phyloP scores from a whole-genome alignment of 1,140 invertebrate genomes.

The Aphaenogaster floridana region DNA sequence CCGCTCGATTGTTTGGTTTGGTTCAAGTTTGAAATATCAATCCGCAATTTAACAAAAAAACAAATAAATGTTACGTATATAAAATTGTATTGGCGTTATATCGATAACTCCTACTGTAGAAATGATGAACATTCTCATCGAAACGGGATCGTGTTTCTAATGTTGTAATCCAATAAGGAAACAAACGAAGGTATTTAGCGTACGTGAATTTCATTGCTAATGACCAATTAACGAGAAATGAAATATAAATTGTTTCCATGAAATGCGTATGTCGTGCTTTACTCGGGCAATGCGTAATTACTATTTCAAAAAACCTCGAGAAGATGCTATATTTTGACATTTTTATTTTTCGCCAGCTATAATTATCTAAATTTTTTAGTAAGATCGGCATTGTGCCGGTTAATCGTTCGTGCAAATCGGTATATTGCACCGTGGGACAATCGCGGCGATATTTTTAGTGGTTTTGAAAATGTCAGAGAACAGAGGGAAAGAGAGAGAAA shows the following conservation, averaged over 20 bases:
- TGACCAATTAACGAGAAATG: not conserved
- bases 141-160: not conserved
- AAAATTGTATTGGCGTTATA: conserved; percentile 6
- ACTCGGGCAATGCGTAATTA: not conserved
- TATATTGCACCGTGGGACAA: not conserved
- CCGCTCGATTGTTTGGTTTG: not conserved
- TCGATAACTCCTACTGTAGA: not conserved
- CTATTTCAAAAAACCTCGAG: not conserved
- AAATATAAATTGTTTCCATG: not conserved
- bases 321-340: not conserved
- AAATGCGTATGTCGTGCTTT: not conserved
- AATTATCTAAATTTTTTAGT: not conserved
- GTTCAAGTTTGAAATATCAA: not conserved
- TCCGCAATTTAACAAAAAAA: not conserved
- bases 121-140: not conserved
- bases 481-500: not conserved
- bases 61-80: not conserved
- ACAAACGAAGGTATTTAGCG: conserved; percentile 5
- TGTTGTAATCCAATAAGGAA: not conserved
- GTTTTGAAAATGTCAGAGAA: not conserved
- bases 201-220: conserved; percentile 5
- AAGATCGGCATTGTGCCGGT: not conserved
- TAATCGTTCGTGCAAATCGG: not conserved
- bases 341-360: not conserved
- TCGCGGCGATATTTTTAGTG: not conserved